These are phyloP conservation scores for Podarcis muralis DNA, from an alignment of 2,113 vertebrate species.

Conservation along the genomic window DNA sequence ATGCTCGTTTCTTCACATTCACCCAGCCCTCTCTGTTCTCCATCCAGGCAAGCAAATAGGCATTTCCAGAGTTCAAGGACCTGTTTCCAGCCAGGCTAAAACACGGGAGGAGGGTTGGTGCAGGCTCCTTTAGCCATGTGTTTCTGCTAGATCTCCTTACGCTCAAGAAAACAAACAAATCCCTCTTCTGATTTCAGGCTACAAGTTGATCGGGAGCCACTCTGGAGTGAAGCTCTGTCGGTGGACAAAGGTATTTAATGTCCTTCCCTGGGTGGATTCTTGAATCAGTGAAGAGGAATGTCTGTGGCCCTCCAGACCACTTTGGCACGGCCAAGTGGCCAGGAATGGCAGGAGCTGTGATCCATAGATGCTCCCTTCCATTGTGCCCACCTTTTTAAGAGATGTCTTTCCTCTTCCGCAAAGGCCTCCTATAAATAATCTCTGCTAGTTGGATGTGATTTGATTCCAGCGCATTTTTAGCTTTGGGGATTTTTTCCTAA, in stretches of 20 bases:
- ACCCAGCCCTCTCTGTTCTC: not conserved
- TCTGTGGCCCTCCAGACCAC: not conserved
- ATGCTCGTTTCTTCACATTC: too few species aligned
- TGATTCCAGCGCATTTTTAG: too few species aligned
- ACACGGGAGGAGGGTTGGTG: too few species aligned
- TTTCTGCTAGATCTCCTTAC: not conserved
- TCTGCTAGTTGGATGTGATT: too few species aligned
- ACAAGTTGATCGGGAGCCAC: conserved; percentile 93
- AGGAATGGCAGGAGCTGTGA: not conserved
- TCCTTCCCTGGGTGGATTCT: too few species aligned
- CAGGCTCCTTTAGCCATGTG: not conserved
- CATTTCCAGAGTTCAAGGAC: not conserved
- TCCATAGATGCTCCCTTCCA: not conserved
- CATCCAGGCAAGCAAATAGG: not conserved
- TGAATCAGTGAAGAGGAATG: too few species aligned
- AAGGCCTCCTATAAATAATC: too few species aligned
- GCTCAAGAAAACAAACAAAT: not conserved
- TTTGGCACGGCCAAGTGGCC: not conserved
- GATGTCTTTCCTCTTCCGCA: too few species aligned
- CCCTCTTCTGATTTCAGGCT: conserved; percentile 78
- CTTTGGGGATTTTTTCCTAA: too few species aligned
- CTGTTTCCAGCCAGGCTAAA: too few species aligned
- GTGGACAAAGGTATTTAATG: conserved; percentile 91
- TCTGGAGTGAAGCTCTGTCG: conserved; percentile 96
- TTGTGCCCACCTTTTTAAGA: not conserved